Conservation (phyloP, 2,888 invertebrate genomes). For the Synergus gifuensis region DNA sequence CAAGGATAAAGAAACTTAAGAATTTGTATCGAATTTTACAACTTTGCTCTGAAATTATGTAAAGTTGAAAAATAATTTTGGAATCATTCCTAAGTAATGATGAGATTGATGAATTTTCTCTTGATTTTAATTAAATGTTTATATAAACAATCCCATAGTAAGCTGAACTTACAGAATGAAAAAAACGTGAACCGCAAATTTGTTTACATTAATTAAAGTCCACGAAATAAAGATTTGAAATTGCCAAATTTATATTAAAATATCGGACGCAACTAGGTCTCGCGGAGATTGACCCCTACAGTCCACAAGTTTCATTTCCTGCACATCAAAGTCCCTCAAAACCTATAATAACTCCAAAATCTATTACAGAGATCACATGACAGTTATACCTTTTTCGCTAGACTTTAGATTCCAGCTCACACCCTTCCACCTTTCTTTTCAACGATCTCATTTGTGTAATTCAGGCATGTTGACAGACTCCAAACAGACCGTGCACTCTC, state of each 20-base stretch:
- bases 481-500: slow-evolving; percentile 33
- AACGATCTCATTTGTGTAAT: slow-evolving; percentile 26
- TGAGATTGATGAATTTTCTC: neutral
- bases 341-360: neutral
- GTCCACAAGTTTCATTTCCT: slow-evolving; percentile 7
- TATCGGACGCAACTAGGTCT: slow-evolving; percentile 14
- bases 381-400: slow-evolving; percentile 29
- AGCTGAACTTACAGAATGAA: neutral
- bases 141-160: neutral
- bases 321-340: neutral
- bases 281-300: slow-evolving; percentile 19
- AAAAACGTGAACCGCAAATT: neutral
- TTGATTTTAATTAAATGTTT: neutral
- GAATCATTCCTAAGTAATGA: neutral
- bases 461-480: slow-evolving; percentile 24
- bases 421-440: slow-evolving; percentile 25
- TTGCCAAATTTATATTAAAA: neutral
- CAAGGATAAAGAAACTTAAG: neutral
- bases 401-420: slow-evolving; percentile 35
- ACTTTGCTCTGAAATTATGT: neutral
- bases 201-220: neutral
- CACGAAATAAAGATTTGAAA: neutral
- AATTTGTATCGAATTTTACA: neutral
- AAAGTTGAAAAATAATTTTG: neutral
- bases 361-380: neutral